Evolutionary conservation across 2,888 invertebrate species (phyloP).

Genomic region (Pandemis corylana): DNA sequence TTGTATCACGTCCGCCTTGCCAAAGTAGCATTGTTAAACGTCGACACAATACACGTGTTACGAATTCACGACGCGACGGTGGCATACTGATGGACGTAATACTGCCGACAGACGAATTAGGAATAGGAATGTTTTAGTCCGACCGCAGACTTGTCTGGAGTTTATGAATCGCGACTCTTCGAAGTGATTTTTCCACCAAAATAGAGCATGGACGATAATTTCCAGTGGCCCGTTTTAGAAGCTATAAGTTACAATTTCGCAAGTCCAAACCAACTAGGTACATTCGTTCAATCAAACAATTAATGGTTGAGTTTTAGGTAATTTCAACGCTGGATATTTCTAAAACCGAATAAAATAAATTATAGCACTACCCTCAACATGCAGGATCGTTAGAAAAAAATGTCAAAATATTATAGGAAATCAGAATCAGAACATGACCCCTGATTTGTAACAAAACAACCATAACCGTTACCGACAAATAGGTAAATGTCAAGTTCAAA

Average conservation of each 20-base stretch:
- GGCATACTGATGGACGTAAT: slow-evolving; percentile 35
- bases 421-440: not conserved
- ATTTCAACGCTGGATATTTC: not conserved
- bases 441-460: not conserved
- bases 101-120: slow-evolving; percentile 34
- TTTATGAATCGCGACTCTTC: slow-evolving; percentile 11
- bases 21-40: slow-evolving; percentile 56
- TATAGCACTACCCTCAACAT: not conserved
- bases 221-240: too few species aligned
- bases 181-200: slow-evolving; percentile 24
- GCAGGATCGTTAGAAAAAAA: not conserved
- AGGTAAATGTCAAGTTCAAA: not conserved
- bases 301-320: too few species aligned
- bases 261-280: too few species aligned
- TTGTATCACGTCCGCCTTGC: slow-evolving; percentile 40
- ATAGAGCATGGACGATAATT: not conserved
- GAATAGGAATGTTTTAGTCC: slow-evolving; percentile 28
- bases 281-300: too few species aligned
- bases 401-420: not conserved
- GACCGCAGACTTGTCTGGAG: slow-evolving; percentile 3
- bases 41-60: slow-evolving; percentile 67
- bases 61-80: slow-evolving; percentile 57
- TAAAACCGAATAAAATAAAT: not conserved
- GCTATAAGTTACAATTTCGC: too few species aligned
- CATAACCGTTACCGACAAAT: not conserved